These are phyloP conservation scores for Asarcornis scutulata DNA, from an alignment of 2,113 vertebrate genomes.

Conservation along the genomic window DNA sequence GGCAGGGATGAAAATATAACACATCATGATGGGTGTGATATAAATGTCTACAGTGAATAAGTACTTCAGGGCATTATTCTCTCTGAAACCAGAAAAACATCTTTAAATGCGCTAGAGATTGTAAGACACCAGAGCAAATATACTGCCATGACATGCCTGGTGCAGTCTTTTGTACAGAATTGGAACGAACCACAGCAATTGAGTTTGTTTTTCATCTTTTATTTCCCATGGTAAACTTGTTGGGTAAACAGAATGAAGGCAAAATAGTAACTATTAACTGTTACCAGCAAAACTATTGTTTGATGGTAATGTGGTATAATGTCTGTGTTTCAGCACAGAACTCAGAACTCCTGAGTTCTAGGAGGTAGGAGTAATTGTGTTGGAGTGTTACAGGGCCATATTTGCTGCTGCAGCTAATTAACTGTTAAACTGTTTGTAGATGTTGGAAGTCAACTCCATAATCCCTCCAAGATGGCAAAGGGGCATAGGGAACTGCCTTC, in stretches of 20 bases:
- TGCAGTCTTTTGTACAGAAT: not conserved
- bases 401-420: not conserved
- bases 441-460: not conserved
- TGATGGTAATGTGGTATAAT: not conserved
- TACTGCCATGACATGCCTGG: not conserved
- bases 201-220: not conserved
- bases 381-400: not conserved
- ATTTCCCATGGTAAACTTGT: not conserved
- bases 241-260: not conserved
- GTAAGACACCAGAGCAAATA: not conserved
- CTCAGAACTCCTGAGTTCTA: not conserved
- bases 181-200: not conserved
- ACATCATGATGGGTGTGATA: not conserved
- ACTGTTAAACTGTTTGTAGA: not conserved
- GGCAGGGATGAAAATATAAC: not conserved
- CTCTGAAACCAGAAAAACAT: not conserved
- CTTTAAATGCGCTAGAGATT: not conserved
- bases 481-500: accelerated
- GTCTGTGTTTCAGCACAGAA: not conserved
- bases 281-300: not conserved
- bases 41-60: not conserved
- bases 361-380: not conserved
- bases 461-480: not conserved
- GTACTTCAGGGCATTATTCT: not conserved
- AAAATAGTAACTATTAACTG: not conserved